Conservation (phyloP, 2,797 vertebrate genomes). For the Valencia hispanica region DNA sequence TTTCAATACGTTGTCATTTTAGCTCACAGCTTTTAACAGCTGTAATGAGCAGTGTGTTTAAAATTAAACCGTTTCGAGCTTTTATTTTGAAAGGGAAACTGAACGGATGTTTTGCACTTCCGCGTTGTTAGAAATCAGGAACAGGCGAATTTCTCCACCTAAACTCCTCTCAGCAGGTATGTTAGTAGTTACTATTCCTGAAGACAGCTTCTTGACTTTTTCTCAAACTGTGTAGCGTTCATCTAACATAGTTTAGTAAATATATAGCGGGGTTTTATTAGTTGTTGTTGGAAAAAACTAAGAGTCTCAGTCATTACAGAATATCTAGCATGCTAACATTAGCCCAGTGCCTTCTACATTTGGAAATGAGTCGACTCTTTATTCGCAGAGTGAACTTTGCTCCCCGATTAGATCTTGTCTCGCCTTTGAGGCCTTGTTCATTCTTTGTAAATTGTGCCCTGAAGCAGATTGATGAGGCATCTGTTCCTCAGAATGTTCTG, state of each 20-base stretch:
- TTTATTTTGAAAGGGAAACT: slow-evolving; percentile 57
- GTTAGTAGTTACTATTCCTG: neutral
- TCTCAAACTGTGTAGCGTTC: neutral
- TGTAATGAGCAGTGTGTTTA: neutral
- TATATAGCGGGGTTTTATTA: neutral
- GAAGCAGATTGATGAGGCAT: neutral
- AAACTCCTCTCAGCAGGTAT: slow-evolving; percentile 18
- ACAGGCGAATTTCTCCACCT: neutral
- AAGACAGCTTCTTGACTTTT: rapidly evolving
- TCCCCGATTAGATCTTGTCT: neutral
- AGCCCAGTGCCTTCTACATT: slow-evolving; percentile 26
- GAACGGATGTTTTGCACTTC: slow-evolving; percentile 63
- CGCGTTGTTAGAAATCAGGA: slow-evolving; percentile 49
- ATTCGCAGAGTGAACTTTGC: slow-evolving; percentile 3
- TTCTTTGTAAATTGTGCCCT: neutral
- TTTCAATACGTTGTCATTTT: neutral
- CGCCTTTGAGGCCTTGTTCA: neutral
- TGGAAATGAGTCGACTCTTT: slow-evolving; percentile 2
- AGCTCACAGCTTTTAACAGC: neutral
- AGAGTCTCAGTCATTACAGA: slow-evolving; percentile 3
- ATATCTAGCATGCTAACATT: slow-evolving; percentile 44
- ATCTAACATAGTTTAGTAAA: rapidly evolving
- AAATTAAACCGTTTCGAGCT: neutral
- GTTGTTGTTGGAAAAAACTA: neutral
- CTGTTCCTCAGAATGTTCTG: slow-evolving; percentile 39